These are phyloP conservation scores for Phenganax subtilis DNA, from an alignment of 92 coral and sea anemone genomes.

Conservation along the genomic window DNA sequence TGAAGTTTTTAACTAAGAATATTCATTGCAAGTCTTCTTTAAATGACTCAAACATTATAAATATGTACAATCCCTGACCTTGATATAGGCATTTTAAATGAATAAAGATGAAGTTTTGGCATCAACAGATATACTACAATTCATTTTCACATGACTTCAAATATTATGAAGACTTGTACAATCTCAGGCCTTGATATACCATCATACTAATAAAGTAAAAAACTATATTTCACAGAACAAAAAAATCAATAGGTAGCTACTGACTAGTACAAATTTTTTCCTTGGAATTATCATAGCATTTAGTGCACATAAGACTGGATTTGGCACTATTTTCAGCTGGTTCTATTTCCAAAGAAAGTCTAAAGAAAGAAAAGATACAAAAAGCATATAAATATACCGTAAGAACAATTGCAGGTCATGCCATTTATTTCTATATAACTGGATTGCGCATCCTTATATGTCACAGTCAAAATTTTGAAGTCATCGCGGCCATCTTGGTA, in stretches of 20 bases:
- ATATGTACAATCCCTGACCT: background rate
- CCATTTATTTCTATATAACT: no score
- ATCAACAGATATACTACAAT: background rate
- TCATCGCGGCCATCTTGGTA: no score
- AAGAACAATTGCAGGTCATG: no score
- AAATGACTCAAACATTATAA: background rate
- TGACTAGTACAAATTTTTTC: constrained; percentile 60
- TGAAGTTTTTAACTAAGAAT: background rate
- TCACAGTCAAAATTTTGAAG: no score
- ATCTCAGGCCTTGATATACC: background rate
- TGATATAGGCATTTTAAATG: background rate
- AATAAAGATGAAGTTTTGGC: background rate
- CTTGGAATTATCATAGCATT: constrained; percentile 61
- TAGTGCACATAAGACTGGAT: constrained; percentile 41
- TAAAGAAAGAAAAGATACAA: background rate
- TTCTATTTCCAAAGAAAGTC: constrained; percentile 85
- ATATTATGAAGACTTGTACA: constrained; percentile 3
- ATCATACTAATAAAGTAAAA: no score
- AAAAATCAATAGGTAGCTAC: constrained; percentile 41
- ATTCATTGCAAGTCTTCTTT: background rate
- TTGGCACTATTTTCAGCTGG: constrained; percentile 56
- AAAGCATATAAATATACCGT: no score
- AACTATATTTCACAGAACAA: background rate
- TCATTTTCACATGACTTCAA: background rate
- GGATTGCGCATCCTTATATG: no score